Evolutionary conservation across 2,888 invertebrate species (phyloP), one percentile per base, ranked within the genome.

Genomic region (Cephus pulcher): DNA sequence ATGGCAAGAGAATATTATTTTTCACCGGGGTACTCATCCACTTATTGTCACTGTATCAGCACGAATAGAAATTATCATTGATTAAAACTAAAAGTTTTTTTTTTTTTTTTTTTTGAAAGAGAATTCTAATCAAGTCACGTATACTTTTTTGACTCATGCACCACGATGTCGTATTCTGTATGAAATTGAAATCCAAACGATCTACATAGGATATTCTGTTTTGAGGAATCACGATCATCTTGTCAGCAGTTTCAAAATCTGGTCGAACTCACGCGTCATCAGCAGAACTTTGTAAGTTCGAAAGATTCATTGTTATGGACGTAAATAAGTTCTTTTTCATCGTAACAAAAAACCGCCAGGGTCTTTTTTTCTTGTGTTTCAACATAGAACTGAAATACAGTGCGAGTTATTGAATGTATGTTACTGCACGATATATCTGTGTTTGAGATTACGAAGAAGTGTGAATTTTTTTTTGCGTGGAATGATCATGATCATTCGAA

Each of bases 11-110:
- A 74, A 32, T 70, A 35, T 76, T 34, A 35, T 76, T 76, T 76
- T 77, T 77, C 74, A 79, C 79, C 79, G 79, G 79, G 79, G 74
- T 79, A 79, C 76, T 79, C 79, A 79, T 79, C 79, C 79, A 73
- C 76, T 79, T 79, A 79, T 79, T 79, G 79, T 79, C 74, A 77
- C 56, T 76, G 74, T 74, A 76, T 76, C 79, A 74, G 40, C 40
- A 74, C 76, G 69, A 79, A 74, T 23, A 73, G 56, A 76, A 76
- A 76, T 32, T 74, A 74, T 23, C 6, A 74, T 75, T 37, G 34
- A 75, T 34, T 76, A 76, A 73, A 76, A 78, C 12, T 74, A 68
- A 69, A 35, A 3, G 34, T 2, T 23, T 56, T 56, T 56, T 23
- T 56, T 23, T 23, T 56, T 23, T 56, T 23, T 56, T 9, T 56